Conservation (phyloP, 1,140 invertebrate species). For the Medauroidea extradentata region DNA sequence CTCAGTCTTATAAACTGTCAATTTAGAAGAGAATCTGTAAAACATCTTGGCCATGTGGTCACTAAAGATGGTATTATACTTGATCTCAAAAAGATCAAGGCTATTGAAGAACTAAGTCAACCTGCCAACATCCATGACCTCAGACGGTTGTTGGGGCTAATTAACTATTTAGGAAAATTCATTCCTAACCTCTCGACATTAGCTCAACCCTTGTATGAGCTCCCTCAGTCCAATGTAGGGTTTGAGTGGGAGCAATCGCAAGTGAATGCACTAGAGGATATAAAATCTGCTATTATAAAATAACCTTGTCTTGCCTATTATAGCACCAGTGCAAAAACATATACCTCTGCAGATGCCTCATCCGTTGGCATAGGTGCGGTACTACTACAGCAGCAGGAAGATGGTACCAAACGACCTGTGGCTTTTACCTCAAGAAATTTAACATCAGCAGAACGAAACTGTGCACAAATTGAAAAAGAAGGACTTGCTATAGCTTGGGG, state of each 20-base stretch:
- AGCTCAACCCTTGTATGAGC: neutral
- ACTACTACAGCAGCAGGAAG: constrained; percentile 1
- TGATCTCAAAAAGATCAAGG: neutral
- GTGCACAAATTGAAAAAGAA: constrained; percentile 16
- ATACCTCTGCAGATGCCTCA: neutral
- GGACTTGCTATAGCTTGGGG: constrained; percentile 12
- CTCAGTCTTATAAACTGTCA: neutral
- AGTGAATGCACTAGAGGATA: neutral
- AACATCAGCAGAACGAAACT: constrained; percentile 7
- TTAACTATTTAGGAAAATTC: neutral
- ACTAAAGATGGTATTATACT: neutral
- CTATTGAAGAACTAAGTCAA: neutral
- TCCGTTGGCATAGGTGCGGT: constrained; percentile 11
- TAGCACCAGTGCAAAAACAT: neutral
- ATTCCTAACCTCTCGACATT: neutral
- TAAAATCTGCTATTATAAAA: neutral
- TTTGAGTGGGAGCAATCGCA: neutral
- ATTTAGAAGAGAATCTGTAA: neutral
- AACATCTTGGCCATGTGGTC: neutral
- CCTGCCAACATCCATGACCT: neutral
- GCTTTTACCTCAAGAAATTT: constrained; percentile 13
- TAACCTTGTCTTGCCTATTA: neutral
- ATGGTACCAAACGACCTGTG: neutral
- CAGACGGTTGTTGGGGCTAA: neutral
- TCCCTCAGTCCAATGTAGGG: neutral